Conservation (phyloP, 2,888 invertebrate species). For the Phaedon cochleariae region DNA sequence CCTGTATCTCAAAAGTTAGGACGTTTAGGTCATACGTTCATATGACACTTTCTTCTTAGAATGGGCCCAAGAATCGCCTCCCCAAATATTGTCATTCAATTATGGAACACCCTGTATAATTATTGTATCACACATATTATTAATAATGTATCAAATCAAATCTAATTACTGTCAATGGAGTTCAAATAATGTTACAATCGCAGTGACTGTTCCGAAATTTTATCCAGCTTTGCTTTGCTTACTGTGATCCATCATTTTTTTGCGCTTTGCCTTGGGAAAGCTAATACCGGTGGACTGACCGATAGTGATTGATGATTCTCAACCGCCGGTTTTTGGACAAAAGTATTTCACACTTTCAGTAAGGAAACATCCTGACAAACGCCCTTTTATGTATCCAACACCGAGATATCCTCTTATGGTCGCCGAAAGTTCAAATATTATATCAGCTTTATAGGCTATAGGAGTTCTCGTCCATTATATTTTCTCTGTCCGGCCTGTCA, state of each 20-base stretch:
- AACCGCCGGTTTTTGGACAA: background rate
- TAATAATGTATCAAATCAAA: too few relatives aligned
- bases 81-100: too few relatives aligned
- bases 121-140: too few relatives aligned
- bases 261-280: background rate
- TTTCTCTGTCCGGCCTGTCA: background rate
- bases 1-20: too few relatives aligned
- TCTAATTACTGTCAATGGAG: too few relatives aligned
- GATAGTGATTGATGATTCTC: background rate
- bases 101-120: too few relatives aligned
- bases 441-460: background rate
- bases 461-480: background rate
- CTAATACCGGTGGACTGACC: background rate
- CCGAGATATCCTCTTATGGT: background rate
- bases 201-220: background rate
- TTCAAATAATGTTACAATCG: too few relatives aligned
- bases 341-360: background rate
- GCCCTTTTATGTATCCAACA: background rate
- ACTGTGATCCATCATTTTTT: slow-evolving; percentile 2
- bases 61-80: too few relatives aligned
- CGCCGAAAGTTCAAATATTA: background rate
- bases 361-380: background rate
- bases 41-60: too few relatives aligned
- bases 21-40: too few relatives aligned
- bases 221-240: too few relatives aligned